Evolutionary conservation across 2,888 invertebrate species (phyloP).

Genomic region (Caenorhabditis sp.): DNA sequence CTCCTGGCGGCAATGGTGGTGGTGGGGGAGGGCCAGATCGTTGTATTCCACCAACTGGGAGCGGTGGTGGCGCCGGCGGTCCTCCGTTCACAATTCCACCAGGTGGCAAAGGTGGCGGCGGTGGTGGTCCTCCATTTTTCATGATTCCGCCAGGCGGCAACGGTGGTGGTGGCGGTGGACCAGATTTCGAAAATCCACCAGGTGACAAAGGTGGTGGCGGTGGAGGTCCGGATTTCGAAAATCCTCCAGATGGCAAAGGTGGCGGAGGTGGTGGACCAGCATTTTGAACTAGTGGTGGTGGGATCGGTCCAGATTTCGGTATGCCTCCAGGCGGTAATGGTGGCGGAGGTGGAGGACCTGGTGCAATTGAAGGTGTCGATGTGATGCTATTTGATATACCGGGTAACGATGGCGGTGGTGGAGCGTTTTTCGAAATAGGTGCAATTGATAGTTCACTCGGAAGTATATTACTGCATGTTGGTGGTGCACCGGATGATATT

Average conservation of each 20-base stretch:
- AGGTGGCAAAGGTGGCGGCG: conserved; percentile 8
- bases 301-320: not conserved
- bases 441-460: not conserved
- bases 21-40: conserved; percentile 15
- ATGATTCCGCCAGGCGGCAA: not conserved
- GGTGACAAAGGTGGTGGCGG: not conserved
- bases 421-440: not conserved
- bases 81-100: not conserved
- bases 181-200: not conserved
- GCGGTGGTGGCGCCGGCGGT: conserved; percentile 11
- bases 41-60: not conserved
- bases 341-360: conserved; percentile 22
- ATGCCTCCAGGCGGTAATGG: conserved; percentile 9
- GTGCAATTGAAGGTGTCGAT: conserved; percentile 1
- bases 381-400: not conserved
- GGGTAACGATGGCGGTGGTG: conserved; percentile 8
- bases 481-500: conserved; percentile 3
- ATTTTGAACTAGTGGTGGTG: conserved; percentile 1
- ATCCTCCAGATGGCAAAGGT: conserved; percentile 3
- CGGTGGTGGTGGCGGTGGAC: conserved; percentile 2
- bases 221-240: not conserved
- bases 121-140: conserved; percentile 6
- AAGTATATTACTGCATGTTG: no score
- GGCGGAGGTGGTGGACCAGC: conserved; percentile 7
- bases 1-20: conserved; percentile 14